Evolutionary conservation across 2,797 vertebrate species (phyloP), one percentile per base, ranked within the genome.

Genomic region (Sternarchorhynchus goeldii): DNA sequence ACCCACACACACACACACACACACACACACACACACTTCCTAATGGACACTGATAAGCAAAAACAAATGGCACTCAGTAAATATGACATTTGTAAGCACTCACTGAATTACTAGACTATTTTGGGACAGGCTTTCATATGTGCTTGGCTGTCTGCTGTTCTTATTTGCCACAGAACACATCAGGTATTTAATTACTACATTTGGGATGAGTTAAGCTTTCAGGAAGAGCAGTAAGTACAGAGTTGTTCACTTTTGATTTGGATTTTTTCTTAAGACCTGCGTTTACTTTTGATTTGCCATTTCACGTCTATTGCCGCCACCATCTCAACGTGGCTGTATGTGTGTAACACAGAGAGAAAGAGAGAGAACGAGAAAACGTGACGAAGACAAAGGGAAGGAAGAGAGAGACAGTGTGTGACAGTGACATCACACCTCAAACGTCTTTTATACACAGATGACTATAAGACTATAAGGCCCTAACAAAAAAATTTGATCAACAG

Each of bases 21-120:
- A 64, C 45, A 60, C 39, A 63, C 53, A 60, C 16, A 41, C 50
- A 36, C 32, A 39, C 57, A 76, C 14, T 69, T 20, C 41, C 66
- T 45, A 73, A 79, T 60, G 57, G 20, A 63, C 29, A 36, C 65
- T 65, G 7, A 66, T 78, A 78, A 73, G 53, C 60, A 34, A 58
- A 57, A 73, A 53, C 53, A 73, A 73, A 73, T 73, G 36, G 41
- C 36, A 59, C 50, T 72, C 64, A 59, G 64, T 64, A 76, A 39
- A 64, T 18, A 55, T 73, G 63, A 10, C 55, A 68, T 77, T 60
- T n/a, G 25, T 70, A 62, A 63, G 6, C 58, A 77, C 41, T 73
- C 55, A 16, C 66, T 50, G 55, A 71, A 72, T 78, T 55, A 72
- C 20, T 17, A 21, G n/a, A 78, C 45, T 55, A n/a, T 72, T 64